Base-by-base conservation (phyloP, 2,113 vertebrate species). In the Etheostoma spectabile region DNA sequence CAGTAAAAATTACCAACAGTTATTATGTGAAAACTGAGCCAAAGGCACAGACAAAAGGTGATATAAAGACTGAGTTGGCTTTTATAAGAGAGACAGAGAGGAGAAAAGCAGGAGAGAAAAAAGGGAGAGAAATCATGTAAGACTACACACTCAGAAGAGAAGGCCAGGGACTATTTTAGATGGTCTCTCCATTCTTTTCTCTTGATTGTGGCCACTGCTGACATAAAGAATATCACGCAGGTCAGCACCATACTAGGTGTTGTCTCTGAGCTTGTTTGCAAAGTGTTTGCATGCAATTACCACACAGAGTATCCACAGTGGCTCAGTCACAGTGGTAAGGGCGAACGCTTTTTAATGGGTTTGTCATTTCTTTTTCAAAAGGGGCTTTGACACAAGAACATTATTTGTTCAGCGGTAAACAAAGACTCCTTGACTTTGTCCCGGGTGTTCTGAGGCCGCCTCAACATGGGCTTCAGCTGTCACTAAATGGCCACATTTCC, bases 131-230 rank as follows among this genome's bases (percentile, higher is more conserved):
- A 88, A 86, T 78, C 48, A 45, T 46, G 63, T 38, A 61, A 51
- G 80, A 86, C 74, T 77, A 27, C 27, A 33, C 21, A 8, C 30
- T 77, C 65, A 63, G 61, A 7, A 35, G 82, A 75, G 56, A 70
- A 70, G 59, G 56, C 61, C 56, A 2, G 30, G 4, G 48, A 33
- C 33, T 45, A n/a, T 78, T 84, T 83, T 30, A 70, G 55, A 87
- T 52, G 75, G 76, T 71, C 48, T 8, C 16, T 56, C 24, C 51
- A 66, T 82, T 88, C 42, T 48, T 88, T 79, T 83, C 72, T 67
- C 19, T 60, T 68, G 70, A 66, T 45, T 30, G 33, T 69, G 27
- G 22, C 45, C 11, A 12, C 42, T 6, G 48, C 16, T 53, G 51
- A 79, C 77, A 77, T 8, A 11, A 65, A n/a, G 61, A 51, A 24